Evolutionary conservation across 2,797 vertebrate species (phyloP).

Genomic region (Leuciscus waleckii): DNA sequence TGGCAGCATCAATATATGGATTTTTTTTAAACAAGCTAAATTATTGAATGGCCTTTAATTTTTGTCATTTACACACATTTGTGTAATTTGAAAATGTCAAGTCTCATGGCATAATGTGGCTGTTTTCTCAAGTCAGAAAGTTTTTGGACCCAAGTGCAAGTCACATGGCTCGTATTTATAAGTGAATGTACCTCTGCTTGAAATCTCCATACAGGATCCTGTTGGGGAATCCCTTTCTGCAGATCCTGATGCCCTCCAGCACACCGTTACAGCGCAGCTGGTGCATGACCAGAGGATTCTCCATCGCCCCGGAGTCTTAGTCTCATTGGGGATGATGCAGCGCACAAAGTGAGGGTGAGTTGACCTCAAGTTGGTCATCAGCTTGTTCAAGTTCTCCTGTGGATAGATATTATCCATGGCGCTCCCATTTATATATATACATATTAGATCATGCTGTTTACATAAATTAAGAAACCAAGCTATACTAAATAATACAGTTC

Average conservation of each 20-base stretch:
- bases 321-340: conserved; percentile 83
- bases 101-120: neutral
- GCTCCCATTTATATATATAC: neutral
- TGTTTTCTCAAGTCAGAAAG: neutral
- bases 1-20: neutral
- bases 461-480: neutral
- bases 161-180: neutral
- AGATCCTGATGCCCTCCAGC: conserved; percentile 85
- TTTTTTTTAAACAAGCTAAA: neutral
- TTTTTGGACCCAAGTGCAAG: neutral
- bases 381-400: conserved; percentile 85
- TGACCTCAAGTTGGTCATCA: conserved; percentile 82
- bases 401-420: neutral
- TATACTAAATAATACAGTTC: no score
- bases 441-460: neutral
- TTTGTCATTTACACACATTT: neutral
- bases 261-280: conserved; percentile 86
- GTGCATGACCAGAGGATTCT: conserved; percentile 90
- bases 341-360: conserved; percentile 85
- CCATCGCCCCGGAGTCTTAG: conserved; percentile 81
- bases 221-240: conserved; percentile 85
- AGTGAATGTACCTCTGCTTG: conserved; percentile 74
- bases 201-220: conserved; percentile 84
- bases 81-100: neutral
- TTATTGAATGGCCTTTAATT: neutral